phyloP scores from a whole-genome alignment of 2,888 invertebrate genomes.

The Zeuzera pyrina region DNA sequence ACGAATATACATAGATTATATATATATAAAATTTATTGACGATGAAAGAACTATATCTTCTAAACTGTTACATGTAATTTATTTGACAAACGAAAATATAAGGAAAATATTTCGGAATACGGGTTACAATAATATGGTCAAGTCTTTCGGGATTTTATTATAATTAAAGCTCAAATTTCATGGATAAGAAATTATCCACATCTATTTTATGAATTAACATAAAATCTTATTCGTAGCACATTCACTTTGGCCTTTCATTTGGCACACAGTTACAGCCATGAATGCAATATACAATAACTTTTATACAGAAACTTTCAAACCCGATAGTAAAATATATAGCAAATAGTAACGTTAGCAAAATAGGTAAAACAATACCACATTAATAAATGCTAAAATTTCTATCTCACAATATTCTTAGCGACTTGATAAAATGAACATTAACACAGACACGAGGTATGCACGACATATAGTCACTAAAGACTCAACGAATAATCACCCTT shows the following conservation, averaged over 20 bases:
- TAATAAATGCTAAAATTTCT: constrained; percentile 16
- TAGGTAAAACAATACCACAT: constrained; percentile 24
- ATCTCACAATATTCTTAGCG: constrained; percentile 9
- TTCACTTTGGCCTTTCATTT: constrained; percentile 39
- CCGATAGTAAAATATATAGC: constrained; percentile 27
- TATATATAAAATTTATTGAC: constrained; percentile 30
- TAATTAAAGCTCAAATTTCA: constrained; percentile 71
- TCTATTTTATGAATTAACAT: constrained; percentile 38
- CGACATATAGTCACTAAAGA: constrained; percentile 22
- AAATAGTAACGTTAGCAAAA: constrained; percentile 26
- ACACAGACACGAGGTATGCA: constrained; percentile 24
- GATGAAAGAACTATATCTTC: constrained; percentile 35
- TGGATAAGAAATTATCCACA: constrained; percentile 43
- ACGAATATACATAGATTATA: constrained; percentile 36
- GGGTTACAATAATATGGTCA: constrained; percentile 9
- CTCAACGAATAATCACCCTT: constrained; percentile 20
- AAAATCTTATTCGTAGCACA: constrained; percentile 39
- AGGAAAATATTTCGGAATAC: constrained; percentile 26
- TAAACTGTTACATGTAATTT: constrained; percentile 27
- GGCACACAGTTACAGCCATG: constrained; percentile 42
- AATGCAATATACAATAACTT: constrained; percentile 31
- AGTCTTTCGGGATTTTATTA: constrained; percentile 59
- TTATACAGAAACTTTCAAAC: constrained; percentile 36
- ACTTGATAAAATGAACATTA: constrained; percentile 16
- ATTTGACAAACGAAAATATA: constrained; percentile 21